Evolutionary conservation across 2,797 vertebrate genomes (phyloP), one percentile per base, ranked within the genome.

Genomic region (Nyctalus aviator): DNA sequence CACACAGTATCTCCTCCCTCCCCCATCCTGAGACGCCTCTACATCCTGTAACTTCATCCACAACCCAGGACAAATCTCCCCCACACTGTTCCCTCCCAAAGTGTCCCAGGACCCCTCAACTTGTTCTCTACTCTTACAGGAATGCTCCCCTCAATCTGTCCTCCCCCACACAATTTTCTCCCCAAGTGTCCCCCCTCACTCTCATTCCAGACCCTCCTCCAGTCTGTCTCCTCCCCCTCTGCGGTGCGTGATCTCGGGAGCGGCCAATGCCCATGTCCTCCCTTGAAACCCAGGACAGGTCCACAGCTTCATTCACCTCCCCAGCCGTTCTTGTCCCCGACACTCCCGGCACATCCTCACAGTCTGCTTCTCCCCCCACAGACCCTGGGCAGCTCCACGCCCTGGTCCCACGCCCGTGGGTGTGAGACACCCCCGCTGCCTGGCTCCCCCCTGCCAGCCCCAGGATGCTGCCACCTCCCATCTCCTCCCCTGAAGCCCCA

Each of bases 11-110:
- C 72, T 66, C 37, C 50, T 72, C 35, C 25, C 64, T 35, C 77
- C n/a, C 21, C 6, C 13, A 46, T 27, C 59, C 64, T 32, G n/a
- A 84, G 50, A 88, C 14, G 75, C 18, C 44, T 55, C 72, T 50
- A 91, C 0, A 59, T 44, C 48, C 44, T 62, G 25, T 53, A 73
- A 57, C 55, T 92, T 71, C 32, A 89, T 4, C 27, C 59, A 84
- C 21, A 84, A 62, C 46, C 48, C 94, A 93, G 55, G 23, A 92
- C 75, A 85, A 95, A 91, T 30, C 14, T 35, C 53, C 48, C 90
- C 68, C 53, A 95, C 76, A 32, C 13, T 69, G 50, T 44, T 90
- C 91, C 95, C 91, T 68, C 96, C 90, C 96, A 87, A 44, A 44
- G 84, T 90, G 53, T 75, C 95, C 96, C 91, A 95, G 76, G 73